Percentiles rank a stretch among this genome's conserved stretches.
Evolutionary conservation across 2,888 invertebrate genomes (phyloP).

Genomic region (Trileptium ribeirensis): DNA sequence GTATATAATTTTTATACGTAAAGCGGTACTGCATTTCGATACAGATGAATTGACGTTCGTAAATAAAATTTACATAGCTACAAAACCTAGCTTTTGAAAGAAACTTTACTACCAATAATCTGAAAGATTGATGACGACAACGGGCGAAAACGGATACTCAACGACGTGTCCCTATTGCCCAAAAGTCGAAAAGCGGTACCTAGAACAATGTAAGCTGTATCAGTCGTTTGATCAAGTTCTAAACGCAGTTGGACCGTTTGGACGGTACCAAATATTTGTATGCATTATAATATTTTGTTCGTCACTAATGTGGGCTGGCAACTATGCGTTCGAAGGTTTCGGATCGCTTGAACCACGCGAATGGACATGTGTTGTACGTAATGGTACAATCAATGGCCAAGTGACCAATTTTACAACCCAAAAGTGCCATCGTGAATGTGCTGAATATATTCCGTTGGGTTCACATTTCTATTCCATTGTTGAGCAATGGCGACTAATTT

Average conservation of each 20-base stretch:
- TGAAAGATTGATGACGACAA: no score
- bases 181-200: not conserved
- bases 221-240: slow-evolving; percentile 9
- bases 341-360: not conserved
- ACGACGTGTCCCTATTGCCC: not conserved
- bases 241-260: not conserved
- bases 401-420: not conserved
- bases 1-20: no score
- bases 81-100: no score
- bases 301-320: slow-evolving; percentile 7
- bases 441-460: not conserved
- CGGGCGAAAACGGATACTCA: not conserved
- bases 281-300: not conserved
- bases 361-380: not conserved
- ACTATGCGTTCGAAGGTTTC: not conserved
- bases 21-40: no score
- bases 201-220: not conserved
- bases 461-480: not conserved
- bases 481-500: not conserved
- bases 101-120: no score
- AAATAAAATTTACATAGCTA: no score
- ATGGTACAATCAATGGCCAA: not conserved
- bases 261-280: not conserved
- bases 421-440: not conserved
- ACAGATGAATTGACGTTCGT: no score